A percentile compares a stretch with the other conserved stretches of the same genome.
phyloP scores from a whole-genome alignment of 2,797 vertebrate genomes.

The Crenuchus spilurus region DNA sequence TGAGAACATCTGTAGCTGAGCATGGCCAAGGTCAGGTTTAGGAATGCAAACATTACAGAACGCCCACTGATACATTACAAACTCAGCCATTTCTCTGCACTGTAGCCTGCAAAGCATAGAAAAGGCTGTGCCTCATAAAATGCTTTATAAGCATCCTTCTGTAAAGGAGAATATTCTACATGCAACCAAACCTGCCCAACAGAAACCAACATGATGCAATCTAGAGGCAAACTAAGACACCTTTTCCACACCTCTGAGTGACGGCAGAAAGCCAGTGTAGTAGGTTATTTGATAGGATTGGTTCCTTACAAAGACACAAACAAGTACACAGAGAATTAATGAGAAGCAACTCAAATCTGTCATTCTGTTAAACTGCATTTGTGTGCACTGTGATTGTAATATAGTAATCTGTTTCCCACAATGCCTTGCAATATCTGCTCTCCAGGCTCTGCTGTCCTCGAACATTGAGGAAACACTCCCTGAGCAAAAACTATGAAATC shows the following conservation, averaged over 20 bases:
- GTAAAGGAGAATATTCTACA: not conserved
- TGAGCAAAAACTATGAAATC: conserved; percentile 35
- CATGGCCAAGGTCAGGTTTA: conserved; percentile 40
- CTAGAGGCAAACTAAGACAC: conserved; percentile 51
- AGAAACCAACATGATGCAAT: conserved; percentile 60
- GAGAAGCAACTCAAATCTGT: conserved; percentile 1
- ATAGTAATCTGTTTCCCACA: conserved; percentile 16
- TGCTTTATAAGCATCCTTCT: not conserved
- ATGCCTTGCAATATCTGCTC: conserved; percentile 34
- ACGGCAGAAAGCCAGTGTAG: conserved; percentile 1
- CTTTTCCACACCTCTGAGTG: conserved; percentile 41
- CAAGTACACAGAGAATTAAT: not conserved
- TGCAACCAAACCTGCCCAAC: conserved; percentile 68
- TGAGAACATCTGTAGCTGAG: conserved; percentile 50
- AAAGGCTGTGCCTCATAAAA: not conserved
- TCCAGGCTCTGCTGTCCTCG: conserved; percentile 37
- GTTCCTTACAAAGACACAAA: not conserved
- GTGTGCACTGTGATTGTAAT: not conserved
- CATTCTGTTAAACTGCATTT: not conserved
- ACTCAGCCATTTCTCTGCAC: conserved; percentile 1
- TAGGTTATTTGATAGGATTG: conserved; percentile 8
- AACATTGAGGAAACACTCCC: conserved; percentile 37
- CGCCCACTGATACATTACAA: conserved; percentile 27
- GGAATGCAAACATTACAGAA: conserved; percentile 50
- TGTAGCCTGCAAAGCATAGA: conserved; percentile 1